Evolutionary conservation across 2,797 vertebrate genomes (phyloP).

Genomic region (Phataginus tricuspis): DNA sequence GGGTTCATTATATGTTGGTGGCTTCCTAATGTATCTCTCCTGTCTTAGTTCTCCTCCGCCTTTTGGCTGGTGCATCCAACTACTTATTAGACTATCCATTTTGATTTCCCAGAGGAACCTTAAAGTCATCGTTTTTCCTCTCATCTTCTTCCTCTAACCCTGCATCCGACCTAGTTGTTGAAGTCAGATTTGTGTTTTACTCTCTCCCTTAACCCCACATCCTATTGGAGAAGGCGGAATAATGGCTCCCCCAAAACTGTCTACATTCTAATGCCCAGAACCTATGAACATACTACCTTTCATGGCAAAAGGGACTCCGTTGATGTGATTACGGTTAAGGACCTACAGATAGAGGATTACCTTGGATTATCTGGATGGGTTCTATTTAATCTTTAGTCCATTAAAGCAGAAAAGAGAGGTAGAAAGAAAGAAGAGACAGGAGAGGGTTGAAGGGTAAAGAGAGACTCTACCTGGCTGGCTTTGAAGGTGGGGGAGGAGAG

Average conservation of each 20-base stretch:
- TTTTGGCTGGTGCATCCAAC: background rate
- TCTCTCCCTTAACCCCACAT: background rate
- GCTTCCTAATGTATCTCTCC: background rate
- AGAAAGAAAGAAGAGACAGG: background rate
- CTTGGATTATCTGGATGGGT: background rate
- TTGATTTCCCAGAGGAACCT: background rate
- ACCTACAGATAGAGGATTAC: background rate
- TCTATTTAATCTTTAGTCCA: background rate
- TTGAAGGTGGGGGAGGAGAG: background rate
- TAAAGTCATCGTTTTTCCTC: background rate
- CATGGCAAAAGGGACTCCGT: background rate
- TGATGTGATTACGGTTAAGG: background rate
- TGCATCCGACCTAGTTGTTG: background rate
- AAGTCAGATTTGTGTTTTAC: background rate
- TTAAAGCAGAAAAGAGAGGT: background rate
- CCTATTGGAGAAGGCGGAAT: background rate
- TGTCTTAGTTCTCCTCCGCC: background rate
- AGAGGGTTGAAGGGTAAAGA: background rate
- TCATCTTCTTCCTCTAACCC: background rate
- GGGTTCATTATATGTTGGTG: background rate
- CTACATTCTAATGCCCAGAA: background rate
- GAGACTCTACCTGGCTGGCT: background rate
- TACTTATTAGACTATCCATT: background rate
- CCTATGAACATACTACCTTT: background rate
- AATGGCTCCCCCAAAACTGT: background rate